Evolutionary conservation across 2,888 invertebrate genomes (phyloP).

Genomic region (Dasypolia templi): DNA sequence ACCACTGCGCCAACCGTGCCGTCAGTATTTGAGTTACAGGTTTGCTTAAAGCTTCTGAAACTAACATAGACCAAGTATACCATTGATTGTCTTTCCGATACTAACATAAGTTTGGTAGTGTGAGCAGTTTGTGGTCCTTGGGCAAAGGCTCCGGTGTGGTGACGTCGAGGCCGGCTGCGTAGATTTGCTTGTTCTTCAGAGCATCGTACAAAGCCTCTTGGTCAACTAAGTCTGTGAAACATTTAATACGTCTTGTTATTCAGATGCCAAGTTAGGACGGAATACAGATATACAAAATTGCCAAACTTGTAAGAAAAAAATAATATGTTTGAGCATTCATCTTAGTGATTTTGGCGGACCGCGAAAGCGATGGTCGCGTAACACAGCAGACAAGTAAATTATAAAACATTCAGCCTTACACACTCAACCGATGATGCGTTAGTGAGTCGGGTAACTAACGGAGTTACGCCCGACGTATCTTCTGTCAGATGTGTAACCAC

Average conservation of each 20-base stretch:
- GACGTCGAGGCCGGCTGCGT: constrained; percentile 97
- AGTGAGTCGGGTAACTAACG: neutral
- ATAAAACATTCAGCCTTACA: too few relatives aligned
- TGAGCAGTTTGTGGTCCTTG: constrained; percentile 93
- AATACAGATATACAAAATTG: neutral
- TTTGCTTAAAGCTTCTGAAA: neutral
- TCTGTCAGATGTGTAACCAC: neutral
- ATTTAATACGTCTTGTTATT: neutral
- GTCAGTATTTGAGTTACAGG: neutral
- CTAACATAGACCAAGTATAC: neutral
- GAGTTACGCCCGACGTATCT: neutral
- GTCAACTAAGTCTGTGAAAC: constrained; percentile 91
- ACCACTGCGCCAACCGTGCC: too few relatives aligned
- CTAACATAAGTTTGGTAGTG: constrained; percentile 91
- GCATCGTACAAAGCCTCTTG: constrained; percentile 95
- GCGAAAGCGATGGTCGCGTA: neutral
- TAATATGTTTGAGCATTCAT: neutral
- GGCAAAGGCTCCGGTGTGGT: constrained; percentile 97
- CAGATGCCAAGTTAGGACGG: neutral
- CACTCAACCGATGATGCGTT: neutral
- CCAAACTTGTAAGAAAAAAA: neutral
- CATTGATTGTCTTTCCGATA: constrained; percentile 25
- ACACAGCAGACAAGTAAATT: neutral
- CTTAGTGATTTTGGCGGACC: neutral
- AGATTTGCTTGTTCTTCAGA: constrained; percentile 93